Conservation (phyloP, 2,797 vertebrate genomes). For the Taenioides sp. region DNA sequence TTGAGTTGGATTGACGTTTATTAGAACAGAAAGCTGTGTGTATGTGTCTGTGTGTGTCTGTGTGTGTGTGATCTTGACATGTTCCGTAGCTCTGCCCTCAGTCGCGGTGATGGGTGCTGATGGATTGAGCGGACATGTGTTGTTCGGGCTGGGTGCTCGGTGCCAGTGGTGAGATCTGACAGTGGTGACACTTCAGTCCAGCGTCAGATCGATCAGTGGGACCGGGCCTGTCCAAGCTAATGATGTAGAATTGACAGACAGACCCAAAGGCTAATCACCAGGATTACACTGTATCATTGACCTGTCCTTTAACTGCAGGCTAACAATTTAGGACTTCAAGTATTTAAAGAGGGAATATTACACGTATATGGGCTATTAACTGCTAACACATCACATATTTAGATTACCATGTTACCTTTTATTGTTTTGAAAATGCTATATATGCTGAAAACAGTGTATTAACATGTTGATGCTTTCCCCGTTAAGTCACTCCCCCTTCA, state of each 20-base stretch:
- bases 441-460: no score
- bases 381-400: no score
- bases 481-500: no score
- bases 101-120: neutral
- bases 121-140: constrained; percentile 5
- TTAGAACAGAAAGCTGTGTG: neutral
- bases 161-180: constrained; percentile 8
- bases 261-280: constrained; percentile 3
- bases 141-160: neutral
- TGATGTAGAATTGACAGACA: constrained; percentile 18
- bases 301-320: constrained; percentile 2
- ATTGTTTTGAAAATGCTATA: no score
- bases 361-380: no score
- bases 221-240: constrained; percentile 2
- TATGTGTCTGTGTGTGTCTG: neutral
- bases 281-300: constrained; percentile 1
- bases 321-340: neutral
- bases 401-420: no score
- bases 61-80: neutral
- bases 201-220: constrained; percentile 14
- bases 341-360: no score
- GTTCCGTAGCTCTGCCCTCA: neutral
- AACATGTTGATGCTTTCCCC: no score
- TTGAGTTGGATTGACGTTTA: neutral
- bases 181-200: constrained; percentile 15